Evolutionary conservation across 2,797 vertebrate genomes (phyloP).

Genomic region (Lepilemur ruficaudatus): DNA sequence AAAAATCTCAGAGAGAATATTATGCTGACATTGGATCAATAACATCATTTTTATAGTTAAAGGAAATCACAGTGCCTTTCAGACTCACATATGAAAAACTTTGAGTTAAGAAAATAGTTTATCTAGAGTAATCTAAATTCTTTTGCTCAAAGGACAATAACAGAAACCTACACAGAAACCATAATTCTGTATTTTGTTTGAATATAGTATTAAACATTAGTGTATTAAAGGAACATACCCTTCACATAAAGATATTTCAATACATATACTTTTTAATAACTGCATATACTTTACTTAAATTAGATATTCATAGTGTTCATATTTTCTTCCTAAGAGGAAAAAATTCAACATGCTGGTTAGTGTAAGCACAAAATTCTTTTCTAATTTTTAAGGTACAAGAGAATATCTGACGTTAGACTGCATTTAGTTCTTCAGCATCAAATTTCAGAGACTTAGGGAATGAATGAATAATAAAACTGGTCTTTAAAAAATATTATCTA

Average conservation of each 20-base stretch:
- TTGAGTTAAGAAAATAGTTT: neutral
- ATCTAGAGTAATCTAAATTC: conserved; percentile 23
- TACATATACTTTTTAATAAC: neutral
- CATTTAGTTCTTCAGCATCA: neutral
- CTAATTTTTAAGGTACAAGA: neutral
- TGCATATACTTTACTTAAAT: neutral
- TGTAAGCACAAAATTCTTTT: conserved; percentile 26
- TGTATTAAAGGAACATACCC: neutral
- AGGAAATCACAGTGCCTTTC: neutral
- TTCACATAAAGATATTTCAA: conserved; percentile 35
- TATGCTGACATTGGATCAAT: neutral
- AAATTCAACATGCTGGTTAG: neutral
- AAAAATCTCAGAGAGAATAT: conserved; percentile 5
- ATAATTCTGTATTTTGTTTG: conserved; percentile 42
- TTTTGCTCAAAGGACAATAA: conserved; percentile 46
- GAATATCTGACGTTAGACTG: neutral
- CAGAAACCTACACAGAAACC: neutral
- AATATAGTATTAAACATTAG: conserved; percentile 25
- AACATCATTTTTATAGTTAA: conserved; percentile 22
- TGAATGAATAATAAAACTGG: conserved; percentile 12
- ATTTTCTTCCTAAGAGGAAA: conserved; percentile 26
- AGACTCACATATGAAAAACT: conserved; percentile 16
- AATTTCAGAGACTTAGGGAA: conserved; percentile 17
- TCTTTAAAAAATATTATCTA: conserved; percentile 7
- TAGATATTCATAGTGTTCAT: neutral